Percentiles rank a stretch among this genome's conserved stretches.
These are phyloP conservation scores for Microplitis mediator DNA, from an alignment of 1,140 invertebrate species.

Conservation along the genomic window DNA sequence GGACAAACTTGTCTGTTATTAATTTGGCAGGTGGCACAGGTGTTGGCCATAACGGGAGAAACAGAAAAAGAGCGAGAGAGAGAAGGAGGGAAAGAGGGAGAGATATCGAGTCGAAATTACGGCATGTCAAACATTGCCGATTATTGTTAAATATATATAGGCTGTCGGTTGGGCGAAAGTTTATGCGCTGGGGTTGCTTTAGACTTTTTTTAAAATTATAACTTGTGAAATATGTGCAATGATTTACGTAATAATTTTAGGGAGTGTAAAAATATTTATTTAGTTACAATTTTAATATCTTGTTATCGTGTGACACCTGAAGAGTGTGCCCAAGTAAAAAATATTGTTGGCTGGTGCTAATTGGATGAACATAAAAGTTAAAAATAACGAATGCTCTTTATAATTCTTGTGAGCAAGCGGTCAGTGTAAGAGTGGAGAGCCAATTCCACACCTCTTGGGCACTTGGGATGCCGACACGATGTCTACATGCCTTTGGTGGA, in stretches of 20 bases:
- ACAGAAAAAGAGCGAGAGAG: not conserved
- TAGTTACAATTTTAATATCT: not conserved
- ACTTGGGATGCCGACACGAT: conserved; percentile 34
- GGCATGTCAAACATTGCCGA: too few relatives aligned
- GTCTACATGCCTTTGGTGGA: conserved; percentile 30
- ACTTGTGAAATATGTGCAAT: too few relatives aligned
- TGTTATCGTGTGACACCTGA: not conserved
- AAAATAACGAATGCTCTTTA: conserved; percentile 15
- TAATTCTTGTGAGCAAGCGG: not conserved
- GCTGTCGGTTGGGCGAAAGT: too few relatives aligned
- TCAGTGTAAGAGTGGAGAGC: not conserved
- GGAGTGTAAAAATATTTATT: not conserved
- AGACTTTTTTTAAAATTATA: too few relatives aligned
- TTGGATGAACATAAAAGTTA: conserved; percentile 17
- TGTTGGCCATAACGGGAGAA: conserved; percentile 27
- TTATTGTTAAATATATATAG: too few relatives aligned
- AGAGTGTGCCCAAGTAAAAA: not conserved
- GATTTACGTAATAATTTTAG: not conserved
- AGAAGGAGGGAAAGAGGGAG: too few relatives aligned
- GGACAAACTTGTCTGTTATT: conserved; percentile 33
- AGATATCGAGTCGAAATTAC: too few relatives aligned
- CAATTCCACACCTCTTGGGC: conserved; percentile 5
- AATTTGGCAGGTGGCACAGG: conserved; percentile 38
- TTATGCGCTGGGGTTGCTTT: too few relatives aligned
- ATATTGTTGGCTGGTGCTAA: not conserved